Evolutionary conservation across 2,888 invertebrate species (phyloP), one percentile per base, ranked within the genome.

Genomic region (Aromia moschata): DNA sequence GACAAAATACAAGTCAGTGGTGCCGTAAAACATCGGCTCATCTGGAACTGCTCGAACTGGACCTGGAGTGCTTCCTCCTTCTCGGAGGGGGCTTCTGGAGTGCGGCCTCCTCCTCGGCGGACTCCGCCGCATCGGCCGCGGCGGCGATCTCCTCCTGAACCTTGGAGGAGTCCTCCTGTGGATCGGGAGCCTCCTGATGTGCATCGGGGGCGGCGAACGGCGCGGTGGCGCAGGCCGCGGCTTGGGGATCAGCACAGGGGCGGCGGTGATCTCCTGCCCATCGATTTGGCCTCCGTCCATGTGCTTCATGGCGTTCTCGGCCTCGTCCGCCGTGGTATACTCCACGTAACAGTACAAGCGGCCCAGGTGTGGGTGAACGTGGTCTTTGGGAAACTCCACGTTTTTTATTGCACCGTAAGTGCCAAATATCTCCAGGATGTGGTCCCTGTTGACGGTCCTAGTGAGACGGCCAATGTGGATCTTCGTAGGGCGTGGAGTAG

Each of bases 261-360:
- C 94, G 25, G 94, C 96, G 15, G 95, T 94, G 51, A 98, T 92
- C 83, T 96, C 96, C 79, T 96, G 94, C 11, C 95, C 95, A 83
- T 97, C 96, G 75, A 98, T 93, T 83, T 97, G 96, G 53, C 96
- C 99, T 77, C 98, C 98, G 82, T 99, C 98, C 98, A 99, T 98
- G 77, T 98, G 96, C 80, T 98, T 98, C 89, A 98, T 94, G 0
- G 98, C 98, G 80, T 96, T 96, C 79, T 98, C 97, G 14, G 98
- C 98, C 80, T 98, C 97, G 69, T 98, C 98, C 0, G 96, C 86
- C 53, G 89, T 94, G 67, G 89, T 90, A 81, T 92, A 99, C 76
- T 99, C 98, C 1, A 99, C 93, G 79, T 98, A 98, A 9, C 96
- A 96, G 80, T 93, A 94, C 1, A 97, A 96, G 18, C 94, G 87